Conservation (phyloP, 2,888 invertebrate genomes). For the Phaedon cochleariae region DNA sequence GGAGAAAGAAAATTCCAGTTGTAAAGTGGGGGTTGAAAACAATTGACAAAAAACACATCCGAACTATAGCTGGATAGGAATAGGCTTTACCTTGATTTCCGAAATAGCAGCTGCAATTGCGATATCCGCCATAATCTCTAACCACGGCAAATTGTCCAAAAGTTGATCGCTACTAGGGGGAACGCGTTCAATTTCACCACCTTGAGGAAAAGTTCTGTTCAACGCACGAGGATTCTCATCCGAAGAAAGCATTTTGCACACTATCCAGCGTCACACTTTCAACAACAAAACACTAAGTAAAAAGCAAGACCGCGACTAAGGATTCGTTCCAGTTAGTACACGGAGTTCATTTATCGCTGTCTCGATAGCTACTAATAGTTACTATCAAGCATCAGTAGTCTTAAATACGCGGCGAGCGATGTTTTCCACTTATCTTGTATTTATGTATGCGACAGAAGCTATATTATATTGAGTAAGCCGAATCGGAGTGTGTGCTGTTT, state of each 20-base stretch:
- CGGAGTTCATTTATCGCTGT: too few relatives aligned
- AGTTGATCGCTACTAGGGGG: slow-evolving; percentile 58
- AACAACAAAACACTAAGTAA: too few relatives aligned
- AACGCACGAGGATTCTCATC: slow-evolving; percentile 53
- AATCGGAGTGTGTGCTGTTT: slow-evolving; percentile 31
- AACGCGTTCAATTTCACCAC: slow-evolving; percentile 53
- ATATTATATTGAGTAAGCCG: slow-evolving; percentile 32
- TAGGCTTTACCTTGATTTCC: slow-evolving; percentile 60
- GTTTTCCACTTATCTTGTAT: slow-evolving; percentile 36
- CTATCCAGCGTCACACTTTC: background rate
- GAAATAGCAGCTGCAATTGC: slow-evolving; percentile 59
- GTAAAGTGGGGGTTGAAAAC: too few relatives aligned
- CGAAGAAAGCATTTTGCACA: slow-evolving; percentile 50
- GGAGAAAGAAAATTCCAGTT: too few relatives aligned
- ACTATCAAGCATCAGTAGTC: slow-evolving; percentile 31
- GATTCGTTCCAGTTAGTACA: too few relatives aligned
- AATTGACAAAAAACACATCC: too few relatives aligned
- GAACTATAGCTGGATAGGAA: too few relatives aligned
- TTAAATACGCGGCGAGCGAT: slow-evolving; percentile 40
- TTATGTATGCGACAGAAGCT: slow-evolving; percentile 30
- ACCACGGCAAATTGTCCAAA: slow-evolving; percentile 58
- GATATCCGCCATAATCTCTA: slow-evolving; percentile 60
- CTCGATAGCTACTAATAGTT: slow-evolving; percentile 24
- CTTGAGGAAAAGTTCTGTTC: slow-evolving; percentile 50
- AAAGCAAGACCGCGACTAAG: background rate